Percentiles rank a stretch among this genome's conserved stretches.
Evolutionary conservation across 2,113 vertebrate species (phyloP).

Genomic region (Malurus elegans): DNA sequence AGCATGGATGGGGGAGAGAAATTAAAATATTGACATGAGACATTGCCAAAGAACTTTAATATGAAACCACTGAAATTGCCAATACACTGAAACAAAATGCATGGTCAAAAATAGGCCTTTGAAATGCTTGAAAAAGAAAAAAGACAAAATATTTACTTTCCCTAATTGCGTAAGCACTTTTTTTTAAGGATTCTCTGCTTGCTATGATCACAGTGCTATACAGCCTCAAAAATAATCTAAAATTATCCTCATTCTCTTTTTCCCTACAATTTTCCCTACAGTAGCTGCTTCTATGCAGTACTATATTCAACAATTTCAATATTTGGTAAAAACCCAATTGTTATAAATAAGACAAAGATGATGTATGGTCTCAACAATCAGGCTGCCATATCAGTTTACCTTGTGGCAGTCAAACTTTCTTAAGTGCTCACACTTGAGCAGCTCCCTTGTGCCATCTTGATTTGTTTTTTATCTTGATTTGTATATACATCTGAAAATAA

Average conservation of each 20-base stretch:
- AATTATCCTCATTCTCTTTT: not conserved
- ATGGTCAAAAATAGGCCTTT: not conserved
- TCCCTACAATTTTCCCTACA: not conserved
- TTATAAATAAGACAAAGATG: not conserved
- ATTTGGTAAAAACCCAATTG: not conserved
- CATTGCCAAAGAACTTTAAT: not conserved
- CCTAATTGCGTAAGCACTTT: not conserved
- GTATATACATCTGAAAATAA: not conserved
- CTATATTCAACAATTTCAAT: not conserved
- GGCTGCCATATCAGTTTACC: not conserved
- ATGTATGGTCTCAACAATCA: not conserved
- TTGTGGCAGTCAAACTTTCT: slow-evolving; percentile 8
- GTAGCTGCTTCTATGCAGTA: not conserved
- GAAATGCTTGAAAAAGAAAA: not conserved
- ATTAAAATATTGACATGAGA: not conserved
- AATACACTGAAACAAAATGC: not conserved
- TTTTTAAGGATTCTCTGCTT: not conserved
- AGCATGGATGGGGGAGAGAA: not conserved
- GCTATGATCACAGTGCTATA: not conserved
- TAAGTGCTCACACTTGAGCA: not conserved
- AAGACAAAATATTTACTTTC: not conserved
- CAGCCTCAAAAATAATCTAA: not conserved
- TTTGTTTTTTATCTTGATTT: not conserved
- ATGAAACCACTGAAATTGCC: not conserved
- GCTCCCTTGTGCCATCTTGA: not conserved